These are phyloP conservation scores for Deroptyus accipitrinus DNA, from an alignment of 2,113 vertebrate species.

Conservation along the genomic window DNA sequence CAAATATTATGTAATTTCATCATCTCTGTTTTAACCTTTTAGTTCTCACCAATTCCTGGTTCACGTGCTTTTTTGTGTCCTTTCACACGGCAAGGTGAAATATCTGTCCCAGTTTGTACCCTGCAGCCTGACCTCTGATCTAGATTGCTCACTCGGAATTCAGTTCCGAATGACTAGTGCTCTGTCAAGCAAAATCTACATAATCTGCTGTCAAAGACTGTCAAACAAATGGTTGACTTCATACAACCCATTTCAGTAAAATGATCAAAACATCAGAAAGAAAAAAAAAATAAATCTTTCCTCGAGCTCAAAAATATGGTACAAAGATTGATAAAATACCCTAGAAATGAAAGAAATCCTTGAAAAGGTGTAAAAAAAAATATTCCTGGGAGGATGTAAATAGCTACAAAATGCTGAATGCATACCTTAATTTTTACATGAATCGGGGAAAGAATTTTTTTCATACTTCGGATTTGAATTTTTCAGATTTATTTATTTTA, in stretches of 20 bases:
- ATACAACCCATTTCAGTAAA: conserved; percentile 69
- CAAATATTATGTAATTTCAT: conserved; percentile 72
- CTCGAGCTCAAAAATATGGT: neutral
- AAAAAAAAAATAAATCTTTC: neutral
- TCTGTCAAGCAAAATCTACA: conserved; percentile 71
- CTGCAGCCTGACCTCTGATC: conserved; percentile 62
- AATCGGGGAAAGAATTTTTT: neutral
- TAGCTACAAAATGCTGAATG: neutral
- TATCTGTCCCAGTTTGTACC: conserved; percentile 59
- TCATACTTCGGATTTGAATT: neutral
- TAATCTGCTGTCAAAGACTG: conserved; percentile 75
- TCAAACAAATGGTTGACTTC: conserved; percentile 76
- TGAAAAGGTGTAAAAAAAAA: conserved; percentile 14
- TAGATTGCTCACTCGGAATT: conserved; percentile 59
- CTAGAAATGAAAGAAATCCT: neutral
- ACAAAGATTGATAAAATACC: neutral
- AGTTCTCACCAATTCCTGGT: conserved; percentile 39
- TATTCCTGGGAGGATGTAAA: neutral
- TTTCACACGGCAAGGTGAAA: conserved; percentile 57
- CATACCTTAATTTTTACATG: neutral
- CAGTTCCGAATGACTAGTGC: conserved; percentile 62
- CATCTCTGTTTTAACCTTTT: conserved; percentile 64
- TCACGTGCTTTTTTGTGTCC: conserved; percentile 45
- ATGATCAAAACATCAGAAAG: conserved; percentile 68
- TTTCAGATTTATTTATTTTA: neutral